Evolutionary conservation across 1,140 invertebrate genomes (phyloP).

Genomic region (Acromyrmex heyeri): DNA sequence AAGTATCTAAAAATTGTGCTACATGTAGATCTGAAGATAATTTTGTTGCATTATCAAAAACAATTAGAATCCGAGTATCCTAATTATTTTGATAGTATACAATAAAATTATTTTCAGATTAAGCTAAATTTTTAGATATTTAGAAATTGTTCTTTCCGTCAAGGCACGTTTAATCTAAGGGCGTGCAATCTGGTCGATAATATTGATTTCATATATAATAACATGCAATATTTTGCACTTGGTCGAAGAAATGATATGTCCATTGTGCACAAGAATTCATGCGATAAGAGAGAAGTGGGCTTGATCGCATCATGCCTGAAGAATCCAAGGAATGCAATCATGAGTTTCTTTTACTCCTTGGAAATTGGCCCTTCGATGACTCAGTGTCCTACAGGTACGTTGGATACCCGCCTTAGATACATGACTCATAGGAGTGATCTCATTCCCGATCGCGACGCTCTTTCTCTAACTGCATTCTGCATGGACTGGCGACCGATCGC

Average conservation of each 20-base stretch:
- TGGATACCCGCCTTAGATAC: conserved; percentile 28
- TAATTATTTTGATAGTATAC: too few species aligned
- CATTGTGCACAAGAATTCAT: conserved; percentile 55
- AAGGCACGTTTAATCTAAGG: too few species aligned
- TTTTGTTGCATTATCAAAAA: too few species aligned
- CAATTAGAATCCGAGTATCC: too few species aligned
- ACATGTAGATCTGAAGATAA: too few species aligned
- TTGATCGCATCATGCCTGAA: background rate
- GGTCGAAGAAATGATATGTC: conserved; percentile 62
- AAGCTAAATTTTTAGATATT: too few species aligned
- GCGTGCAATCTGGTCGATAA: background rate
- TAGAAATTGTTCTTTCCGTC: too few species aligned
- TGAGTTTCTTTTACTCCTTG: conserved; percentile 65
- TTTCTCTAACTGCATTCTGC: conserved; percentile 23
- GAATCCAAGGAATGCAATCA: conserved; percentile 73
- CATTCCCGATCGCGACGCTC: conserved; percentile 48
- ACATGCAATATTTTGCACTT: conserved; percentile 57
- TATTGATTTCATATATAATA: background rate
- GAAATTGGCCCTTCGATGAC: conserved; percentile 69
- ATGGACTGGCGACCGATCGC: background rate
- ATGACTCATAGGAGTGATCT: conserved; percentile 72
- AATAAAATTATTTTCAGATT: too few species aligned
- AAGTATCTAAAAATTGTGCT: too few species aligned
- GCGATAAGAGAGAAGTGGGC: background rate
- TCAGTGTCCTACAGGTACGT: conserved; percentile 63